Evolutionary conservation across 1,140 invertebrate species (phyloP).

Genomic region (Plodia interpunctella): DNA sequence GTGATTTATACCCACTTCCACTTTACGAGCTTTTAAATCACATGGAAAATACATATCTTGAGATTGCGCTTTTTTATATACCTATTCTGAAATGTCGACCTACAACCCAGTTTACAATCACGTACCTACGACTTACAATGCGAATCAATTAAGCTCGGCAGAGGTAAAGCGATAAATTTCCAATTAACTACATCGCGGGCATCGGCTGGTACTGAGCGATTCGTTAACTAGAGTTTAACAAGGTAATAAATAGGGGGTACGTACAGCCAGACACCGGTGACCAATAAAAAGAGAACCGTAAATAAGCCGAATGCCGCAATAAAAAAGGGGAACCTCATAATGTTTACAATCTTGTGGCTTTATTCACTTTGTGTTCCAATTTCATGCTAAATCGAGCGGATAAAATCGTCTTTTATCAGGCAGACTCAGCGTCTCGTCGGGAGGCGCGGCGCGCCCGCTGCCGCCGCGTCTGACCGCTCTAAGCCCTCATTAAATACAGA

Average conservation of each 20-base stretch:
- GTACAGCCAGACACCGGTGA: conserved; percentile 48
- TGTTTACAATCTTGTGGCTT: conserved; percentile 76
- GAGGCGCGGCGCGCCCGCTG: conserved; percentile 24
- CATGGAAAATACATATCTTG: conserved; percentile 26
- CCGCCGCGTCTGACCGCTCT: conserved; percentile 21
- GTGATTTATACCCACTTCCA: conserved; percentile 50
- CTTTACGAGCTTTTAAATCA: conserved; percentile 51
- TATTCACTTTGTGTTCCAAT: conserved; percentile 77
- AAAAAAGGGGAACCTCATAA: conserved; percentile 74
- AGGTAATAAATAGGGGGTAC: conserved; percentile 67
- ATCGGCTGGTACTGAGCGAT: conserved; percentile 44
- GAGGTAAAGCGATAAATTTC: conserved; percentile 55
- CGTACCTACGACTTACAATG: conserved; percentile 20
- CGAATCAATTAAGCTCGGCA: conserved; percentile 55
- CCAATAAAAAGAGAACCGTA: conserved; percentile 70
- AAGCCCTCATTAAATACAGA: conserved; percentile 58
- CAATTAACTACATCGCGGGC: conserved; percentile 51
- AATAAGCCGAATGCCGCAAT: conserved; percentile 67
- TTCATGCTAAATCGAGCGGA: conserved; percentile 76
- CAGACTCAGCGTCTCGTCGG: conserved; percentile 67
- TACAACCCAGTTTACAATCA: conserved; percentile 27
- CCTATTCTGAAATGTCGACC: background rate
- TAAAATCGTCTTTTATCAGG: conserved; percentile 72
- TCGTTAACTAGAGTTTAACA: conserved; percentile 73
- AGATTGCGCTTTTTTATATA: background rate